A percentile compares a stretch with the other conserved stretches of the same genome.
phyloP scores from a whole-genome alignment of 2,797 vertebrate species.

The Periparus ater region DNA sequence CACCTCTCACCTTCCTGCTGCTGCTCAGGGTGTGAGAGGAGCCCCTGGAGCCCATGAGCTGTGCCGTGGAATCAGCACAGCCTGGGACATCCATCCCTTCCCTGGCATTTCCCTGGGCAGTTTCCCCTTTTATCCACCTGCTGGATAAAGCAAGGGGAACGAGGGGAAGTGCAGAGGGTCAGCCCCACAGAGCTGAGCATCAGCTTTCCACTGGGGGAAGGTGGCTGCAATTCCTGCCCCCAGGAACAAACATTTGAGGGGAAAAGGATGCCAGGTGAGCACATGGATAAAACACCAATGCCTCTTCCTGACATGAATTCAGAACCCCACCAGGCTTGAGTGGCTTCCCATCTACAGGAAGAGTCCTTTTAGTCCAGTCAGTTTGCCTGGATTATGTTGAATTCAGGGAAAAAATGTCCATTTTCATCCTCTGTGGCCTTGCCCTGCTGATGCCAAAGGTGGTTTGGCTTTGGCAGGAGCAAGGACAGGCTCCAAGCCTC shows the following conservation, averaged over 20 bases:
- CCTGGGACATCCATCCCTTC: neutral
- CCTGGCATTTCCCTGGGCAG: neutral
- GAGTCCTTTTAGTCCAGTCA: accelerated
- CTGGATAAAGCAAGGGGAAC: accelerated
- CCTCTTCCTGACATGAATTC: neutral
- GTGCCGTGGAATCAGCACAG: neutral
- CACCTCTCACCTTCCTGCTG: neutral
- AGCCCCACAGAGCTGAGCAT: accelerated
- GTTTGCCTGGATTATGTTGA: neutral
- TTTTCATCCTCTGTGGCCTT: neutral
- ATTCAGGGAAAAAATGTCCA: neutral
- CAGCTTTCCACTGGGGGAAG: neutral
- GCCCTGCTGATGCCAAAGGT: neutral
- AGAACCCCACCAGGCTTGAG: accelerated
- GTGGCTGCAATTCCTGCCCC: neutral
- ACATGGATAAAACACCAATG: neutral
- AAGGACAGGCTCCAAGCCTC: neutral
- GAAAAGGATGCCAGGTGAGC: neutral
- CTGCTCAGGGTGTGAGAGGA: accelerated
- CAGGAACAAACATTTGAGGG: neutral
- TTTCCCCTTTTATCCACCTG: neutral
- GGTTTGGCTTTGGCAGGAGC: neutral
- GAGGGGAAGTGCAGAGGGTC: neutral
- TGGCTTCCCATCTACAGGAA: neutral
- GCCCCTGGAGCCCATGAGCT: neutral